These are phyloP conservation scores for Callopanchax toddi DNA, from an alignment of 2,113 vertebrate species.

Conservation along the genomic window DNA sequence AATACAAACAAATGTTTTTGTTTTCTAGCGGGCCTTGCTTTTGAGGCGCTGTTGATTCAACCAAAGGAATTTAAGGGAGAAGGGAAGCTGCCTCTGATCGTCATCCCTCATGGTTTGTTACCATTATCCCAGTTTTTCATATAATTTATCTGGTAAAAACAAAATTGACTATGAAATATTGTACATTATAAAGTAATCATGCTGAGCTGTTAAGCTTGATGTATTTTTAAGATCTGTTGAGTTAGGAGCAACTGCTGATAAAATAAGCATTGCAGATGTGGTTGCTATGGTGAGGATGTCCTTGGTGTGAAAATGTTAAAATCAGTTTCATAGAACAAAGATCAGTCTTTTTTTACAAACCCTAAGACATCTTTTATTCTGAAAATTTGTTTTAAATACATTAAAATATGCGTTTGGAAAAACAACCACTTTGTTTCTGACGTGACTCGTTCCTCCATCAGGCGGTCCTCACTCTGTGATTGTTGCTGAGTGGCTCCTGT, in stretches of 20 bases:
- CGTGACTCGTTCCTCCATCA: conserved; percentile 49
- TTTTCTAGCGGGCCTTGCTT: conserved; percentile 86
- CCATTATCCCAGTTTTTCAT: neutral
- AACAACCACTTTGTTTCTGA: no score
- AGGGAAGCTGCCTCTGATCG: conserved; percentile 85
- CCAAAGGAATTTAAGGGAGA: conserved; percentile 77
- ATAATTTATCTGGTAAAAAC: neutral
- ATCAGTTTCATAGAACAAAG: no score
- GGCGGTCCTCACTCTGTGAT: conserved; percentile 92
- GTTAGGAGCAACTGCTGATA: conserved; percentile 10
- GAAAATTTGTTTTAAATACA: no score
- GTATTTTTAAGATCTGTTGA: conserved; percentile 25
- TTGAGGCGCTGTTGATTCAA: conserved; percentile 89
- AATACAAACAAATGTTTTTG: neutral
- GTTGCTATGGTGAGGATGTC: conserved; percentile 34
- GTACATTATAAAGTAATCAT: neutral
- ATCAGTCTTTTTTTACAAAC: no score
- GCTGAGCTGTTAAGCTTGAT: neutral
- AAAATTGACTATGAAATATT: no score
- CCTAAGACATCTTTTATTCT: no score
- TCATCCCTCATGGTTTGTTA: conserved; percentile 89
- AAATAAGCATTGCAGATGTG: conserved; percentile 7
- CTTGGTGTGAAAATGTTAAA: no score
- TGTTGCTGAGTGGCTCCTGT: conserved; percentile 88
- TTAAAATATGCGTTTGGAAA: no score